These are phyloP conservation scores for Helicoverpa armigera DNA, from an alignment of 1,140 invertebrate genomes.

Conservation along the genomic window DNA sequence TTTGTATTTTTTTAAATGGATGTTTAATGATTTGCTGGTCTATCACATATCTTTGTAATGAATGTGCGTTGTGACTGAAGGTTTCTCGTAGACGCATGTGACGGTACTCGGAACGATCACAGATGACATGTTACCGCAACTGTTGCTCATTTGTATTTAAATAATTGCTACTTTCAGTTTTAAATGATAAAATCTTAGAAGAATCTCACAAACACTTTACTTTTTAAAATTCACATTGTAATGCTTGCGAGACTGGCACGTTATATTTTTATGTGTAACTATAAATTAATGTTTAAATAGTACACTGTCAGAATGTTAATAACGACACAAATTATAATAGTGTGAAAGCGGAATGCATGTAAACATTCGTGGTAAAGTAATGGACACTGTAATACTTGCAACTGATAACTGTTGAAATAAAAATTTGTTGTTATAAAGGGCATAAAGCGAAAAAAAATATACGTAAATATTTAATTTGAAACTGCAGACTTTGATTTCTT, in stretches of 20 bases:
- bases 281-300: slow-evolving; percentile 55
- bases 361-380: slow-evolving; percentile 64
- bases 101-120: neutral
- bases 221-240: slow-evolving; percentile 70
- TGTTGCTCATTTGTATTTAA: slow-evolving; percentile 59
- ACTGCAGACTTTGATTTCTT: slow-evolving; percentile 61
- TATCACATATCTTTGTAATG: slow-evolving; percentile 69
- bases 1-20: slow-evolving; percentile 79
- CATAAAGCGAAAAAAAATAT: slow-evolving; percentile 83
- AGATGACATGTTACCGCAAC: slow-evolving; percentile 62
- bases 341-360: slow-evolving; percentile 53
- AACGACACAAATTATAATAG: slow-evolving; percentile 42
- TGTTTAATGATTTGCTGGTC: slow-evolving; percentile 63
- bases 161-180: slow-evolving; percentile 65
- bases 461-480: slow-evolving; percentile 85
- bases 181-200: slow-evolving; percentile 70
- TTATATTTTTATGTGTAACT: slow-evolving; percentile 58
- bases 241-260: slow-evolving; percentile 69
- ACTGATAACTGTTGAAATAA: slow-evolving; percentile 77
- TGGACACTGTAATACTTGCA: slow-evolving; percentile 69
- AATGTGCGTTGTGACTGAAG: slow-evolving; percentile 52
- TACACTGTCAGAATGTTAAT: slow-evolving; percentile 45
- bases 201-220: slow-evolving; percentile 67
- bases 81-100: slow-evolving; percentile 40
- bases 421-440: slow-evolving; percentile 82